phyloP scores from a whole-genome alignment of 2,113 vertebrate species.

The Fukomys damarensis region DNA sequence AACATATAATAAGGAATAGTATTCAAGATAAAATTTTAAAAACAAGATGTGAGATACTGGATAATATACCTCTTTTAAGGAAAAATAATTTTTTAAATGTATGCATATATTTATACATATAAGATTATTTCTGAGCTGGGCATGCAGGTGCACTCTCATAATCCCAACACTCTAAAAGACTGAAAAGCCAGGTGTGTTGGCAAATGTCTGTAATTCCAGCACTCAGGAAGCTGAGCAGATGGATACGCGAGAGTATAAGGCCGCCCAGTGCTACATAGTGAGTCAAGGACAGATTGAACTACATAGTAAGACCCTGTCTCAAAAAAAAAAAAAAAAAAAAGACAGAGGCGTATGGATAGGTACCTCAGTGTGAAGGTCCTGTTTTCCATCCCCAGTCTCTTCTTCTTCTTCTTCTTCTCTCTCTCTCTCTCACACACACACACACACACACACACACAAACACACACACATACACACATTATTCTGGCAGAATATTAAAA shows the following conservation, averaged over 20 bases:
- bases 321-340: not conserved
- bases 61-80: not conserved
- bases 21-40: slow-evolving; percentile 36
- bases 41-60: not conserved
- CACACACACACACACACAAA: no score
- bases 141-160: no score
- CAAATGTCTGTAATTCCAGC: no score
- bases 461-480: not conserved
- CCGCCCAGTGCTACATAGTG: not conserved
- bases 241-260: no score
- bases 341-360: not conserved
- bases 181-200: no score
- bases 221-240: no score
- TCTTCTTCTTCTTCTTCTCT: no score
- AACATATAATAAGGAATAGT: not conserved
- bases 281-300: not conserved
- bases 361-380: not conserved
- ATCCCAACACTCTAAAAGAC: no score
- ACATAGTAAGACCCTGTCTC: not conserved
- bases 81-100: not conserved
- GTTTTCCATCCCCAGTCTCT: not conserved
- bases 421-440: no score
- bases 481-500: not conserved
- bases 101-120: not conserved
- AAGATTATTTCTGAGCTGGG: not conserved